Conservation (phyloP, 2,797 vertebrate species). For the Dryobates pubescens region DNA sequence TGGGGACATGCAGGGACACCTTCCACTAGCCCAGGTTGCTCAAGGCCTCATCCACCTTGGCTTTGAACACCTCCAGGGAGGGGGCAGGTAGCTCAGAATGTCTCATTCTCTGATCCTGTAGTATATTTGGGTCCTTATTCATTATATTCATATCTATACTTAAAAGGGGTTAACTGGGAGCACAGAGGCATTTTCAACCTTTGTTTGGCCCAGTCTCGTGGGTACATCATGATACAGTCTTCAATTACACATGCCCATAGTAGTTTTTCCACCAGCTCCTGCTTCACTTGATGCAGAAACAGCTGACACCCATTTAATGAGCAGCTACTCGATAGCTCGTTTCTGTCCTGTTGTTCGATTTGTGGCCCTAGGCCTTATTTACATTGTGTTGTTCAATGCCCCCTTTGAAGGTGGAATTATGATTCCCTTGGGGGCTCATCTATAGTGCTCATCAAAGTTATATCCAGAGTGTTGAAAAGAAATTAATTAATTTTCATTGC, state of each 20-base stretch:
- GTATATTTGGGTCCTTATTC: neutral
- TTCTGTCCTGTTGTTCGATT: neutral
- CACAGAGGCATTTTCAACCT: neutral
- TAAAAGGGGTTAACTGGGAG: neutral
- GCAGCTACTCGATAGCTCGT: neutral
- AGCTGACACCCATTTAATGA: neutral
- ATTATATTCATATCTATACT: accelerated
- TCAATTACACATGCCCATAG: neutral
- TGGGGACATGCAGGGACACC: too few relatives aligned
- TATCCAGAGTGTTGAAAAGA: neutral
- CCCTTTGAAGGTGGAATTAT: constrained; percentile 2
- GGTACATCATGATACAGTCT: neutral
- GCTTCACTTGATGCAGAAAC: neutral
- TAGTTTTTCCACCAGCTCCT: constrained; percentile 3
- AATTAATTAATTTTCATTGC: neutral
- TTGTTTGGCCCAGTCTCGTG: neutral
- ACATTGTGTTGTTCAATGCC: neutral
- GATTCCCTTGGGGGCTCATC: neutral
- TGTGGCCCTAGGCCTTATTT: constrained; percentile 35
- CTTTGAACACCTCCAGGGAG: too few relatives aligned
- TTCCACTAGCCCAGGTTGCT: too few relatives aligned
- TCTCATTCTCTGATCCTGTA: neutral
- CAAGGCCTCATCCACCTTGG: too few relatives aligned
- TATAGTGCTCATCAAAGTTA: neutral
- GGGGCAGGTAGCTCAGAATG: neutral